Percentiles rank a stretch among this genome's conserved stretches.
Evolutionary conservation across 2,113 vertebrate genomes (phyloP).

Genomic region (Muntiacus reevesi): DNA sequence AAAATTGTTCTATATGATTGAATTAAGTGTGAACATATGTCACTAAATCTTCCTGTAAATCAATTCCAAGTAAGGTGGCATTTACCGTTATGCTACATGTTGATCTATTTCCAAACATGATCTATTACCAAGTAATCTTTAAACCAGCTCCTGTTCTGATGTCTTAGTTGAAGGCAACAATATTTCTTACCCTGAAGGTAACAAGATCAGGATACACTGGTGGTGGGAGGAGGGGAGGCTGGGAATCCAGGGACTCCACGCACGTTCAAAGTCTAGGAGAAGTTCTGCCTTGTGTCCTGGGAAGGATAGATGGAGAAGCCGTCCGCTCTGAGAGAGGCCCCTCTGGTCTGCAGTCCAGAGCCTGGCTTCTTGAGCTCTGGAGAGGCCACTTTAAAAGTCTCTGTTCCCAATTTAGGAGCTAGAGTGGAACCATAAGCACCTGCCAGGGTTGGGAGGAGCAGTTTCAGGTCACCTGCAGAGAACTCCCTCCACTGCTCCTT

Average conservation of each 20-base stretch:
- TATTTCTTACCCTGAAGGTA: constrained; percentile 85
- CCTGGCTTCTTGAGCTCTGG: neutral
- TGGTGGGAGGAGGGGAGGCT: neutral
- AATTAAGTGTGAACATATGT: neutral
- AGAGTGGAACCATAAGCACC: accelerated
- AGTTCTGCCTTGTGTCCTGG: neutral
- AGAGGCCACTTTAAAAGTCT: accelerated
- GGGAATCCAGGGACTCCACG: neutral
- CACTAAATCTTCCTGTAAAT: neutral
- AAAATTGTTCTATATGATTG: neutral
- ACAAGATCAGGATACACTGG: neutral
- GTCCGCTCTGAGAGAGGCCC: too few species aligned
- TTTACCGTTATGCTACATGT: neutral
- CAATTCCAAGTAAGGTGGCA: neutral
- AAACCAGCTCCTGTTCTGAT: neutral
- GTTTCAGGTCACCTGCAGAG: neutral
- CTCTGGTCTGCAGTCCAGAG: accelerated
- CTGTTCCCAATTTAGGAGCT: too few species aligned
- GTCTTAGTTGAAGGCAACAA: neutral
- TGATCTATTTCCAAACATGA: neutral
- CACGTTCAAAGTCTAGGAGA: neutral
- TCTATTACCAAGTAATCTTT: neutral
- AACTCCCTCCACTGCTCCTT: neutral
- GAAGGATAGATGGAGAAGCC: neutral
- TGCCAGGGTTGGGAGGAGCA: too few species aligned